phyloP scores from a whole-genome alignment of 2,113 vertebrate species.

The Halcyon malimbica region DNA sequence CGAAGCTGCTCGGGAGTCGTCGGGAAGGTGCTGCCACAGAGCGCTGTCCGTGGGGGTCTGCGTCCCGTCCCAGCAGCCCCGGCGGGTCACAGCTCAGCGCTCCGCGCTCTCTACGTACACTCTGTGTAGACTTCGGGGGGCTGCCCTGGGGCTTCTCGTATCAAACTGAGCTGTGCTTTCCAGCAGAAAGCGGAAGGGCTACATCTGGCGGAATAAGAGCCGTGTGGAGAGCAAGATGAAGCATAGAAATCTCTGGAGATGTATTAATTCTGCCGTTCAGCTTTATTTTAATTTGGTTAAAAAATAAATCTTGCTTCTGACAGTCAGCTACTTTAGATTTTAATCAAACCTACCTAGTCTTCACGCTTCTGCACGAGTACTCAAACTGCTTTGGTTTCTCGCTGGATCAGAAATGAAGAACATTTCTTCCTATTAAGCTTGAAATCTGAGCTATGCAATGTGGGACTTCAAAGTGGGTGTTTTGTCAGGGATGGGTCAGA shows the following conservation, averaged over 20 bases:
- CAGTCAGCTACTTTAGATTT: background rate
- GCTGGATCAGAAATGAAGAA: background rate
- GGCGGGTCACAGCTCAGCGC: too few species aligned
- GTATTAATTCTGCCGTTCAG: background rate
- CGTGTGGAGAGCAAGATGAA: background rate
- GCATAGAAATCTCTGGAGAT: background rate
- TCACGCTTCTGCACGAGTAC: background rate
- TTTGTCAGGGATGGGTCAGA: background rate
- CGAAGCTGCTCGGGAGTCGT: rapidly evolving
- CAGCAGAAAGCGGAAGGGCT: background rate
- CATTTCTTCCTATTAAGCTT: background rate
- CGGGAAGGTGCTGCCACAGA: background rate
- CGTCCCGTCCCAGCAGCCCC: too few species aligned
- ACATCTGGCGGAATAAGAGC: background rate
- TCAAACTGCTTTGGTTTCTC: background rate
- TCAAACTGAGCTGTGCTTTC: background rate
- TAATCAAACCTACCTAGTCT: background rate
- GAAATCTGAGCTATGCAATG: background rate
- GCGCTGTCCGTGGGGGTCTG: rapidly evolving
- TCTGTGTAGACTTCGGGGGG: too few species aligned
- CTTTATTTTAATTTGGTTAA: slow-evolving; percentile 27
- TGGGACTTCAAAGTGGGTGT: background rate
- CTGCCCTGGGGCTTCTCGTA: background rate
- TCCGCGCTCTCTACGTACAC: too few species aligned
- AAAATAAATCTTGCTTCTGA: background rate